phyloP scores from a whole-genome alignment of 2,113 vertebrate species.

The Halichoeres trimaculatus region DNA sequence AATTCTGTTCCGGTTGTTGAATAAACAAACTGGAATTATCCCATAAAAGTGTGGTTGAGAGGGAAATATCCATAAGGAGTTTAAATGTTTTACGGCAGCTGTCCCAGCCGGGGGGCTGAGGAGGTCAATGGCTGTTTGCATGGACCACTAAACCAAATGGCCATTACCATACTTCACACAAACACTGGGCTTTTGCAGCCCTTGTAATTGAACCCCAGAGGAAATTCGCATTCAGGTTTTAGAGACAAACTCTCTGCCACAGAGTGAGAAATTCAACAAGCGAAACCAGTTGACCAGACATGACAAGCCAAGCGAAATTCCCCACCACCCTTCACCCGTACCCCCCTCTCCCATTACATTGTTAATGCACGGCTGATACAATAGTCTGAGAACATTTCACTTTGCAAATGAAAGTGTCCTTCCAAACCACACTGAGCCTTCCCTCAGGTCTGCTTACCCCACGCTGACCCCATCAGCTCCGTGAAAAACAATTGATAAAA shows the following conservation, averaged over 20 bases:
- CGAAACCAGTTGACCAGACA: slow-evolving; percentile 65
- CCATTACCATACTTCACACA: slow-evolving; percentile 77
- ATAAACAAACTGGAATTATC: slow-evolving; percentile 39
- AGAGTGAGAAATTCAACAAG: slow-evolving; percentile 70
- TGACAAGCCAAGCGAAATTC: slow-evolving; percentile 25
- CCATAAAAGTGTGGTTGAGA: slow-evolving; percentile 24
- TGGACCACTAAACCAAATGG: slow-evolving; percentile 76
- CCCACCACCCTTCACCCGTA: background rate
- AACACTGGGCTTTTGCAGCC: slow-evolving; percentile 58
- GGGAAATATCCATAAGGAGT: slow-evolving; percentile 42
- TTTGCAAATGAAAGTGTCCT: slow-evolving; percentile 76
- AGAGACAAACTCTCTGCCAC: slow-evolving; percentile 45
- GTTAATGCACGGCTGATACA: slow-evolving; percentile 55
- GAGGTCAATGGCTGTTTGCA: slow-evolving; percentile 60
- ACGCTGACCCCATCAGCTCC: slow-evolving; percentile 75
- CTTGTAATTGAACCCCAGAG: slow-evolving; percentile 71
- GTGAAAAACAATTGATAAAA: slow-evolving; percentile 76
- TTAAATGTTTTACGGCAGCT: slow-evolving; percentile 64
- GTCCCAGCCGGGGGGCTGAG: slow-evolving; percentile 42
- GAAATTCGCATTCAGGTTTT: slow-evolving; percentile 53
- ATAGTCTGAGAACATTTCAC: slow-evolving; percentile 60
- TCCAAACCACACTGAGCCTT: slow-evolving; percentile 53
- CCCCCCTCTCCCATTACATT: slow-evolving; percentile 44
- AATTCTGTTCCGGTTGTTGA: background rate
- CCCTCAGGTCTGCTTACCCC: slow-evolving; percentile 66